Base-by-base conservation (phyloP, 2,888 invertebrate species). In the Patella depressa region DNA sequence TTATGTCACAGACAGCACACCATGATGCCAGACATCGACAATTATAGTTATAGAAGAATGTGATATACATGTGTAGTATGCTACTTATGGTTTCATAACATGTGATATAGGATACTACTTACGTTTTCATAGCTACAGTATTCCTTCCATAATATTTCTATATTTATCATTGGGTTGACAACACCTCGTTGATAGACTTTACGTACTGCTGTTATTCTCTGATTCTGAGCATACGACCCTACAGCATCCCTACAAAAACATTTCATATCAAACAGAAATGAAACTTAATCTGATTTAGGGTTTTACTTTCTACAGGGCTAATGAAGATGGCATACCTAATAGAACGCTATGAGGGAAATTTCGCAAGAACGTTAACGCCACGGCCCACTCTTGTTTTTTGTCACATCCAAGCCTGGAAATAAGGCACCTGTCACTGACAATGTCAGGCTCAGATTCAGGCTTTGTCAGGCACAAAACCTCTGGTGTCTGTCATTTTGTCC, bases 141-240 rank as follows among this genome's bases (percentile, higher is more conserved):
- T 88, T 99, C 99, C 89, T 98, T 98, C 93, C 94, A 94, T 29
- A 99, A 93, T 1, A 96, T 95, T 90, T 99, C 99, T 89, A 99
- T 97, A 79, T 98, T 98, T 71, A 97, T 95, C 94, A 99, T 98
- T 0, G 99, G 99, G 74, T 97, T 99, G 53, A 97, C 95, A 0
- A 98, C 96, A 0, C 98, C 98, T 79, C 97, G 94, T 92, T 99
- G 99, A 91, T 98, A 99, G 0, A 97, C 96, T 93, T 98, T 97
- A 72, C 99, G 94, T 3, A 99, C 98, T 1, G 99, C 99, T 19
- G 98, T 97, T 80, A 99, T 99, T 92, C 98, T 97, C 93, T 99
- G 99, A 92, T 99, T 99, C 92, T 99, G 99, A 0, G 99, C 99
- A 92, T 99, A 99, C 0, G 98, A 98, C 0, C 99, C 99, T 0